Conservation (phyloP, 2,888 invertebrate species). For the Meghimatium bilineatum region DNA sequence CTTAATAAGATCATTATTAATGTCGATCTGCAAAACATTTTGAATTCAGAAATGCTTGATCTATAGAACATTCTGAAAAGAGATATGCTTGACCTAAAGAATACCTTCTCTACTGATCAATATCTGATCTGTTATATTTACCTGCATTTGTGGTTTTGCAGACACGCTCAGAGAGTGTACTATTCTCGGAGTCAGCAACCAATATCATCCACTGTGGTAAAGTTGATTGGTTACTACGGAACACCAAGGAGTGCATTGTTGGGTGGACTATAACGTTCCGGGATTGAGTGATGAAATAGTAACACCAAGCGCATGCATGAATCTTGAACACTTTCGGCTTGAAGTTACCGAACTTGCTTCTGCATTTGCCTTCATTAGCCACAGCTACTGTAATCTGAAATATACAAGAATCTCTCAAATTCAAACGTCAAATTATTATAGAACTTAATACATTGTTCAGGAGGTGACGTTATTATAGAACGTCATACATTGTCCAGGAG, state of each 20-base stretch:
- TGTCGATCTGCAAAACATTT: no score
- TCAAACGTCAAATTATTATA: no score
- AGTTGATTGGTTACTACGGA: slow-evolving; percentile 47
- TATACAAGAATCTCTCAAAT: background rate
- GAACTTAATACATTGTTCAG: no score
- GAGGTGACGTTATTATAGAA: no score
- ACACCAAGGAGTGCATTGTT: slow-evolving; percentile 44
- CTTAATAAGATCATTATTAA: no score
- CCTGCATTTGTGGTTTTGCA: slow-evolving; percentile 57
- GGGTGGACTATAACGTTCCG: slow-evolving; percentile 47
- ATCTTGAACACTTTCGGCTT: slow-evolving; percentile 52
- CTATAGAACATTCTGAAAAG: no score
- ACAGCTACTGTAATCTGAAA: background rate
- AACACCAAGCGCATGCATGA: slow-evolving; percentile 63
- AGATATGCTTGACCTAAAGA: no score
- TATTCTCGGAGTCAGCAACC: slow-evolving; percentile 54
- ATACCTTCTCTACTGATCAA: no score
- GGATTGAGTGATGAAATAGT: slow-evolving; percentile 58
- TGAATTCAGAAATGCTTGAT: no score
- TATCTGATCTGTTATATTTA: no score
- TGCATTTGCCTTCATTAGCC: slow-evolving; percentile 41
- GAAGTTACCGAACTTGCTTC: slow-evolving; percentile 51
- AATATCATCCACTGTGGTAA: slow-evolving; percentile 42
- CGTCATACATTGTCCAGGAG: no score
- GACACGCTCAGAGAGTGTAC: slow-evolving; percentile 47